Percentiles rank a stretch among this genome's conserved stretches.
Evolutionary conservation across 2,888 invertebrate species (phyloP).

Genomic region (Perizoma affinitatum): DNA sequence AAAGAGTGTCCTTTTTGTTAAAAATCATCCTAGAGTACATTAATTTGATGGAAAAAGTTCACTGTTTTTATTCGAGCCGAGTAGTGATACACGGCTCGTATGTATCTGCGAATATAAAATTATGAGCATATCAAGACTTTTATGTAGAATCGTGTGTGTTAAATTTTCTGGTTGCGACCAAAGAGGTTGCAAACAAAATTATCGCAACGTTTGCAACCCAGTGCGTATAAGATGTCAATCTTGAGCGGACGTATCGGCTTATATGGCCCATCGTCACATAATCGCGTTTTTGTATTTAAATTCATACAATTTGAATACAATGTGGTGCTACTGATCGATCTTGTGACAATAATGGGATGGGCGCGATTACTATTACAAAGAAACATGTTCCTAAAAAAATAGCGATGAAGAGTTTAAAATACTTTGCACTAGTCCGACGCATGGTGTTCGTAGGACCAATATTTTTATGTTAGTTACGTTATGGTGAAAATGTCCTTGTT

Average conservation of each 20-base stretch:
- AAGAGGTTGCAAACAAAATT: neutral
- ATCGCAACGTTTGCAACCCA: constrained; percentile 30
- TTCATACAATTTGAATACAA: constrained; percentile 81
- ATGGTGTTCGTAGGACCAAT: neutral
- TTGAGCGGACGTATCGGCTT: constrained; percentile 67
- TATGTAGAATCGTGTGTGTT: too few species aligned
- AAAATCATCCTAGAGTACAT: too few species aligned
- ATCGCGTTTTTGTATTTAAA: constrained; percentile 83
- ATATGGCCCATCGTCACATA: constrained; percentile 75
- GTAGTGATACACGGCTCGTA: too few species aligned
- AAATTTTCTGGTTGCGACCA: too few species aligned
- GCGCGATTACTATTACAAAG: constrained; percentile 47
- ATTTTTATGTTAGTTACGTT: too few species aligned
- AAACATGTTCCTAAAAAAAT: neutral
- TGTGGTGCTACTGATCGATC: constrained; percentile 74
- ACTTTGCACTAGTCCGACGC: neutral
- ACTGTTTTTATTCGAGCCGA: too few species aligned
- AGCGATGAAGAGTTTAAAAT: neutral
- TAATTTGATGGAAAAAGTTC: too few species aligned
- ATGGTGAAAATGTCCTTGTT: neutral
- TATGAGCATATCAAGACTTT: too few species aligned
- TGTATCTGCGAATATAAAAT: too few species aligned
- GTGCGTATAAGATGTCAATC: constrained; percentile 76
- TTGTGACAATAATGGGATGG: constrained; percentile 67
- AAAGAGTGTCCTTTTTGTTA: too few species aligned